phyloP scores from a whole-genome alignment of 2,113 vertebrate genomes.

The Bagarius yarrelli region DNA sequence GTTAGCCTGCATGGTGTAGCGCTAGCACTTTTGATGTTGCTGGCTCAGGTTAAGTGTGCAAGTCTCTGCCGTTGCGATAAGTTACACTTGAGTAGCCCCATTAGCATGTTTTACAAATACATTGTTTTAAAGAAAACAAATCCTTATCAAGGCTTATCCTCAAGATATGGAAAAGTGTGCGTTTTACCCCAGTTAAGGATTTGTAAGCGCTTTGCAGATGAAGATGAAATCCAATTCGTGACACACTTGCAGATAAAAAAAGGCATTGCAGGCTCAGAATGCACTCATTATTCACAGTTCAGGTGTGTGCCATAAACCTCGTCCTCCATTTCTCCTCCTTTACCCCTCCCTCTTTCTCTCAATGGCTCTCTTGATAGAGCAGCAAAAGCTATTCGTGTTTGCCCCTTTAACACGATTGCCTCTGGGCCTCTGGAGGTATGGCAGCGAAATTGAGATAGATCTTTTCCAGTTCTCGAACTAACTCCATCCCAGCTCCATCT shows the following conservation, averaged over 20 bases:
- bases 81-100: not conserved
- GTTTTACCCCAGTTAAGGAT: slow-evolving; percentile 48
- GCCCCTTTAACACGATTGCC: slow-evolving; percentile 60
- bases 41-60: slow-evolving; percentile 23
- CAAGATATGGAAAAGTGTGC: slow-evolving; percentile 58
- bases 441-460: slow-evolving; percentile 72
- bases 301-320: slow-evolving; percentile 58
- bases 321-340: slow-evolving; percentile 26
- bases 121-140: not conserved
- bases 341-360: slow-evolving; percentile 41
- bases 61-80: slow-evolving; percentile 8
- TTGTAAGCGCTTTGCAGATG: slow-evolving; percentile 56
- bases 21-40: not conserved
- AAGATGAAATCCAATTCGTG: slow-evolving; percentile 66
- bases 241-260: slow-evolving; percentile 68
- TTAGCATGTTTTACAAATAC: slow-evolving; percentile 12
- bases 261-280: slow-evolving; percentile 60
- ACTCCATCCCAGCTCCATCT: not conserved
- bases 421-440: slow-evolving; percentile 60
- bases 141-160: slow-evolving; percentile 46
- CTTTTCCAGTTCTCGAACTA: slow-evolving; percentile 27
- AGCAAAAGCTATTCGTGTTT: slow-evolving; percentile 59
- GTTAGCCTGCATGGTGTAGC: slow-evolving; percentile 27
- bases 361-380: slow-evolving; percentile 51
- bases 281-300: slow-evolving; percentile 72